Percentiles rank a stretch among this genome's conserved stretches.
These are phyloP conservation scores for Pegea sp. DNA, from an alignment of 23 tunicate genomes.

Conservation along the genomic window DNA sequence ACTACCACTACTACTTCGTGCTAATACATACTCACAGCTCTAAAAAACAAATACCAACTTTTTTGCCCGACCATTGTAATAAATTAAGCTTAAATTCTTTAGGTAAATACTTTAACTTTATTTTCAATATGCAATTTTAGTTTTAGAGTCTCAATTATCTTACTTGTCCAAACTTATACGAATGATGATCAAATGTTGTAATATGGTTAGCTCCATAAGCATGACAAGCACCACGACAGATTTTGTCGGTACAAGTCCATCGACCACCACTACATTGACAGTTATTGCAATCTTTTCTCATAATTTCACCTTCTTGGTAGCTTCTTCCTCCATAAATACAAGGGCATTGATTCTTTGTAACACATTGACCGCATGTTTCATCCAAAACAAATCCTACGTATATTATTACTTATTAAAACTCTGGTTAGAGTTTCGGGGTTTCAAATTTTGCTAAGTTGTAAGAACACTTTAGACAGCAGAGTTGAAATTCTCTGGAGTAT, in stretches of 20 bases:
- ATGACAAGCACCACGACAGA: constrained; percentile 86
- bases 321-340: constrained; percentile 95
- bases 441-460: neutral
- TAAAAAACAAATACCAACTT: too few species aligned
- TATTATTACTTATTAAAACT: neutral
- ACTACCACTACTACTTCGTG: constrained; percentile 51
- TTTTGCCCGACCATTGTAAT: too few species aligned
- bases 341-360: constrained; percentile 75
- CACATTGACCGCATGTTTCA: constrained; percentile 66
- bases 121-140: too few species aligned
- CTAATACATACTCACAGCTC: constrained; percentile 82
- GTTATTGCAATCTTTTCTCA: constrained; percentile 91
- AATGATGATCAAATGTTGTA: constrained; percentile 85
- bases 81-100: neutral
- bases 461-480: neutral
- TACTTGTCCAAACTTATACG: constrained; percentile 67
- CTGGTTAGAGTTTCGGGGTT: too few species aligned
- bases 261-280: constrained; percentile 70
- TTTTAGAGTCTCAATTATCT: neutral
- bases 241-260: constrained; percentile 88
- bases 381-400: constrained; percentile 76
- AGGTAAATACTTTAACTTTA: neutral
- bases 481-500: too few species aligned
- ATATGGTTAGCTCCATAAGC: constrained; percentile 93
- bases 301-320: constrained; percentile 86